phyloP scores from a whole-genome alignment of 2,888 invertebrate genomes.

The Mythimna pallens region DNA sequence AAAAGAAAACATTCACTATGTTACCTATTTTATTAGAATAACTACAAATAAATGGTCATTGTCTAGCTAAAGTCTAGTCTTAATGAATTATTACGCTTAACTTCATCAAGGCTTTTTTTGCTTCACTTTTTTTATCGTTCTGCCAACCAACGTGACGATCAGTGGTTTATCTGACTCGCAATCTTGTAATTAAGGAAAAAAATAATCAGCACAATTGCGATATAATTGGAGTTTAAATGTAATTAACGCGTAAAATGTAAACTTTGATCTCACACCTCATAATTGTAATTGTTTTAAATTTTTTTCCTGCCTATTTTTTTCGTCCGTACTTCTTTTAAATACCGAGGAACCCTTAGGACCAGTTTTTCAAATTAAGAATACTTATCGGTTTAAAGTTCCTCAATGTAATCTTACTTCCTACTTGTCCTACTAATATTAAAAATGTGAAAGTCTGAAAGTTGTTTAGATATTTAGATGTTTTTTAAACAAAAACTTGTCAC shows the following conservation, averaged over 20 bases:
- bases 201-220: conserved; percentile 8
- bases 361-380: not conserved
- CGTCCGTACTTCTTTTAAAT: not conserved
- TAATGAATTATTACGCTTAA: not conserved
- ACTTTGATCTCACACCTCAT: conserved; percentile 34
- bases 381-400: not conserved
- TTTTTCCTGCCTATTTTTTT: conserved; percentile 2
- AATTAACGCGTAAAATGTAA: conserved; percentile 19
- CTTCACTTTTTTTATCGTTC: not conserved
- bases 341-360: not conserved
- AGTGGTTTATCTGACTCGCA: conserved; percentile 33
- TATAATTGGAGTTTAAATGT: conserved; percentile 24
- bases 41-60: conserved; percentile 27
- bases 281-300: conserved; percentile 28
- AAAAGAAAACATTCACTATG: too few relatives aligned
- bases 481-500: not conserved
- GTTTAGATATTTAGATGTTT: not conserved
- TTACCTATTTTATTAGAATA: conserved; percentile 18
- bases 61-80: not conserved
- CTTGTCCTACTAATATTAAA: not conserved
- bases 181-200: conserved; percentile 32
- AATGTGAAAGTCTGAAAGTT: not conserved
- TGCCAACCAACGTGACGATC: not conserved
- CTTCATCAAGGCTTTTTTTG: conserved; percentile 11
- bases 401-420: not conserved